Evolutionary conservation across 2,797 vertebrate species (phyloP), one percentile per base, ranked within the genome.

Genomic region (Acanthurus lineatus): DNA sequence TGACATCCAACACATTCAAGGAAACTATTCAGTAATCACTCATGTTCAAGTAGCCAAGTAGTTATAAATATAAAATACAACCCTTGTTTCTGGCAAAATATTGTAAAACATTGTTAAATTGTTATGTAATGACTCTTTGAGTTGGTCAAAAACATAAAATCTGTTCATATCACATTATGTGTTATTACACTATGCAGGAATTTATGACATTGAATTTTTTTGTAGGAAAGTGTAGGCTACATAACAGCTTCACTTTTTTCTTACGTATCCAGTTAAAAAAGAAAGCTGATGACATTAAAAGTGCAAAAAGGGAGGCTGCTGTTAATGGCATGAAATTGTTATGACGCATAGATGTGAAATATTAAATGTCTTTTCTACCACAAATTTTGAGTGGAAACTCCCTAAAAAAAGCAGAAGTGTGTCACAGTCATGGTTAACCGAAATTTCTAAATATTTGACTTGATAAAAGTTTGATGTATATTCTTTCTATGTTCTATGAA

Each of bases 321-420:
- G 40, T 65, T 65, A 9, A 58, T 16, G 52, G 25, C 35, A 9
- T 60, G 69, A 56, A 6, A 32, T 66, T 28, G 54, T 4, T 65
- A 45, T 61, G 25, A 32, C 28, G 28, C 28, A 60, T 8, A 66
- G 6, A 5, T 62, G 44, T 7, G 14, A 42, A 38, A n/a, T 0
- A 2, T 38, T 48, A 9, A 44, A 19, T 8, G 25, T 12, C 7
- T 4, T 20, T 12, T 8, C 22, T 19, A 5, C 9, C 14, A 49
- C 44, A 57, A 32, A 58, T 14, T 38, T 15, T 35, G 15, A 9
- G 7, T 15, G 15, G 28, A 69, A 61, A 49, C 17, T 32, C 16
- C 22, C 20, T 25, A 3, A 45, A 47, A 32, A 32, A 80, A 53
- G 16, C 62, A 49, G 10, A 63, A 45, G 40, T 54, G 19, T 42